Evolutionary conservation across 1,140 invertebrate genomes (phyloP).

Genomic region (Sycophila sp.): DNA sequence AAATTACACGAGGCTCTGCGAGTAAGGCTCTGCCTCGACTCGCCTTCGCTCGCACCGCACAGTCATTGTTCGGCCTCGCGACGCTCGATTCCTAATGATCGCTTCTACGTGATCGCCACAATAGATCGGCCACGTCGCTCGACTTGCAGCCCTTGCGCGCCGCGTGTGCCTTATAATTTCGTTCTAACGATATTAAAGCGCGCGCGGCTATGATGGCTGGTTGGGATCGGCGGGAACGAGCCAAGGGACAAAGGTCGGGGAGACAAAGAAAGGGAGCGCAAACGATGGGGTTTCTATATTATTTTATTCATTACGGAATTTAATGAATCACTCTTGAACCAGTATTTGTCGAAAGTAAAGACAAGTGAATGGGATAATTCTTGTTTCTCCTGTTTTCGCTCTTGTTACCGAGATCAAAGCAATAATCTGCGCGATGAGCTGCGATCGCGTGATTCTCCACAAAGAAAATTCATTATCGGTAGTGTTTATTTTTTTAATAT

Average conservation of each 20-base stretch:
- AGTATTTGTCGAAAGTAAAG: background rate
- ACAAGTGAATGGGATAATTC: background rate
- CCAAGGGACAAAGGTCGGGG: background rate
- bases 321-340: conserved; percentile 14
- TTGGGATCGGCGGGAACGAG: background rate
- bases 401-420: conserved; percentile 3
- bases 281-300: conserved; percentile 34
- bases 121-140: conserved; percentile 27
- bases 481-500: no score
- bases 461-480: no score
- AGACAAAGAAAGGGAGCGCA: background rate
- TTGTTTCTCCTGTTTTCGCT: background rate
- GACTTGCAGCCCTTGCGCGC: background rate
- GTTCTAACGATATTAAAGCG: conserved; percentile 35
- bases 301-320: conserved; percentile 29
- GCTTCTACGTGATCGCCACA: conserved; percentile 35
- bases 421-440: no score
- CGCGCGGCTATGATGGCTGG: conserved; percentile 17
- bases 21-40: background rate
- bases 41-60: background rate
- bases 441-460: no score
- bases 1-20: conserved; percentile 37
- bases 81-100: conserved; percentile 36
- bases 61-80: conserved; percentile 9
- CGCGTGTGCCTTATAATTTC: conserved; percentile 33